Percentiles rank a stretch among this genome's conserved stretches.
These are phyloP conservation scores for Trichogramma pretiosum DNA, from an alignment of 1,140 invertebrate species.

Conservation along the genomic window DNA sequence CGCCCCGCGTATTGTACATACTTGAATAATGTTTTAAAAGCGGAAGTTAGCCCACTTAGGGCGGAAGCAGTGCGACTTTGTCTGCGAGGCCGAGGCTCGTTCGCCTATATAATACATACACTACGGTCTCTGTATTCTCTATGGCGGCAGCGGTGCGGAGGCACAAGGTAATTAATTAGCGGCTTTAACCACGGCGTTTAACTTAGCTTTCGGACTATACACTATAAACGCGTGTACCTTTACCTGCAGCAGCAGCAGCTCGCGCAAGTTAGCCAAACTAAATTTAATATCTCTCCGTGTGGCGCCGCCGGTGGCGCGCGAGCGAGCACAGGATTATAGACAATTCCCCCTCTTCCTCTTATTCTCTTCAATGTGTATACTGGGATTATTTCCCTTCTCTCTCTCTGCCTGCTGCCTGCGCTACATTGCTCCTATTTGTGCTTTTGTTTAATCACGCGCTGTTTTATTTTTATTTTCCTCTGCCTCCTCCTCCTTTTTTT, in stretches of 20 bases:
- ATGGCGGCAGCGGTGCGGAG: not conserved
- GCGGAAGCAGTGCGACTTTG: conserved; percentile 21
- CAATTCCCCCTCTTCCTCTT: no score
- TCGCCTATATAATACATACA: no score
- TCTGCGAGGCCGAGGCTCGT: no score
- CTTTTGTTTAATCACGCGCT: conserved; percentile 3
- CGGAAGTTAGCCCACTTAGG: conserved; percentile 6
- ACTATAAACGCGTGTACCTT: conserved; percentile 3
- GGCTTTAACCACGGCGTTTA: conserved; percentile 31
- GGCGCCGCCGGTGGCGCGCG: no score
- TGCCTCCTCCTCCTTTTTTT: not conserved
- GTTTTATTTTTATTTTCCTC: not conserved
- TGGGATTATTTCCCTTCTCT: conserved; percentile 33
- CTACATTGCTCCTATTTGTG: conserved; percentile 8
- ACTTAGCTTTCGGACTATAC: conserved; percentile 30
- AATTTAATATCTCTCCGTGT: conserved; percentile 40
- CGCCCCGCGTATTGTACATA: conserved; percentile 4
- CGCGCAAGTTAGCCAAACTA: conserved; percentile 30
- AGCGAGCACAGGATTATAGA: no score
- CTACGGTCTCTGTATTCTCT: no score
- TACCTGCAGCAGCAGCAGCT: conserved; percentile 23
- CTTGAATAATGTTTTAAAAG: conserved; percentile 17
- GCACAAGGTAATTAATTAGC: conserved; percentile 34
- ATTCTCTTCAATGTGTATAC: no score
- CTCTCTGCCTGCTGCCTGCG: conserved; percentile 15